Conservation (phyloP, 2,888 invertebrate genomes). For the Chymomyza amoena region DNA sequence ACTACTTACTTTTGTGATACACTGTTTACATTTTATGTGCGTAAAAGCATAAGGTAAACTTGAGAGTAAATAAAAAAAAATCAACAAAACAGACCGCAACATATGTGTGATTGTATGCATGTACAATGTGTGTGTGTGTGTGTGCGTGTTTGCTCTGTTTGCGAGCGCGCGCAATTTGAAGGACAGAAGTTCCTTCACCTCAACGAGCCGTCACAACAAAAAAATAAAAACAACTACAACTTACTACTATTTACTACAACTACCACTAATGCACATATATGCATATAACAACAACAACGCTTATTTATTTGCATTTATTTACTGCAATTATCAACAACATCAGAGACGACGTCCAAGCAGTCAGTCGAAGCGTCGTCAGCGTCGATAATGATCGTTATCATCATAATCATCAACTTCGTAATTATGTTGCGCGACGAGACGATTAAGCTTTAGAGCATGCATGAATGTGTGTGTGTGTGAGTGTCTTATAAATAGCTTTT, state of each 20-base stretch:
- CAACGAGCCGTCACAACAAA: conserved; percentile 40
- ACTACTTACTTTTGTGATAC: too few species aligned
- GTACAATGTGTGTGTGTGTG: conserved; percentile 2
- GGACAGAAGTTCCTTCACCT: conserved; percentile 70
- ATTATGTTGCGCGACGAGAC: conserved; percentile 5
- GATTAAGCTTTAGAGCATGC: background rate
- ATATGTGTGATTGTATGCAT: conserved; percentile 1
- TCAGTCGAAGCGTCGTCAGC: background rate
- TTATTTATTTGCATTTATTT: conserved; percentile 39
- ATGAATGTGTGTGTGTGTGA: conserved; percentile 4
- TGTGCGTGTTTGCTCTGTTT: conserved; percentile 18
- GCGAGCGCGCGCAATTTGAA: conserved; percentile 66
- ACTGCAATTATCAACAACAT: conserved; percentile 45
- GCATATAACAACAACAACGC: conserved; percentile 7
- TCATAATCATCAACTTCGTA: background rate
- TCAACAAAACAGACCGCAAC: conserved; percentile 17
- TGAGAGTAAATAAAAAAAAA: background rate
- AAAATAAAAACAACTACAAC: conserved; percentile 8
- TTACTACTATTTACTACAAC: conserved; percentile 62
- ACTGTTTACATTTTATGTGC: background rate
- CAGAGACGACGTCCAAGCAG: background rate
- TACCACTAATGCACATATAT: conserved; percentile 41
- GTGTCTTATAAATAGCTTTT: background rate
- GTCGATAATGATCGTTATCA: background rate
- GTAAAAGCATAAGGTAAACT: background rate